Evolutionary conservation across 2,888 invertebrate species (phyloP), one percentile per base, ranked within the genome.

Genomic region (Nomada fabriciana): DNA sequence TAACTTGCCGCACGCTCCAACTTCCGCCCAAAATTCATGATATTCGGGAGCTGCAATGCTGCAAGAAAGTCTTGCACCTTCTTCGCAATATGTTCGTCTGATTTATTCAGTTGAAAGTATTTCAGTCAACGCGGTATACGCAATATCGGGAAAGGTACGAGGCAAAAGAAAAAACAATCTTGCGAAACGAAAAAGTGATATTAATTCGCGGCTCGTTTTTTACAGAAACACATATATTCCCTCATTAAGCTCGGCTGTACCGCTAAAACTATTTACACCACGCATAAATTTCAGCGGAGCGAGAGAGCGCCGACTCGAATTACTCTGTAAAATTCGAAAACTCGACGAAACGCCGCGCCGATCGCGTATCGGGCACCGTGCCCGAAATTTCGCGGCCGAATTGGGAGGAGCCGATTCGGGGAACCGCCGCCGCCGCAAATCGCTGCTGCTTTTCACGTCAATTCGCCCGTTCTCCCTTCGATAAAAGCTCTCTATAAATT

Each of bases 371-470:
- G 82, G 83, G 83, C 82, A 81, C 47, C 57, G 65, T 78, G 83
- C 82, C 82, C 70, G 78, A 76, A 83, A 83, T 86, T 86, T 86
- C 77, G 76, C 73, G 78, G 68, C 72, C 78, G 78, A 86, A 78
- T 76, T 77, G 86, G 73, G 79, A 76, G 79, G 79, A 76, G 76
- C 65, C 65, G 72, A 74, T 72, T 81, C 77, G 77, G 68, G 73
- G 71, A 78, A 84, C 82, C 86, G 68, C 73, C 64, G 86, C 84
- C 84, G 86, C 84, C 84, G 86, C 87, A 87, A 87, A 87, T 87
- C 87, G 87, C 78, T 82, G 88, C 86, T 82, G 87, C 88, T 87
- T 87, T 87, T 87, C 87, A 80, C 87, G 84, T 87, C 87, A 86
- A 86, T 87, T 87, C 87, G 78, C 60, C 74, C 76, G 70, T 74